Conservation (phyloP, 2,888 invertebrate genomes). For the Drosophila multiciliata region DNA sequence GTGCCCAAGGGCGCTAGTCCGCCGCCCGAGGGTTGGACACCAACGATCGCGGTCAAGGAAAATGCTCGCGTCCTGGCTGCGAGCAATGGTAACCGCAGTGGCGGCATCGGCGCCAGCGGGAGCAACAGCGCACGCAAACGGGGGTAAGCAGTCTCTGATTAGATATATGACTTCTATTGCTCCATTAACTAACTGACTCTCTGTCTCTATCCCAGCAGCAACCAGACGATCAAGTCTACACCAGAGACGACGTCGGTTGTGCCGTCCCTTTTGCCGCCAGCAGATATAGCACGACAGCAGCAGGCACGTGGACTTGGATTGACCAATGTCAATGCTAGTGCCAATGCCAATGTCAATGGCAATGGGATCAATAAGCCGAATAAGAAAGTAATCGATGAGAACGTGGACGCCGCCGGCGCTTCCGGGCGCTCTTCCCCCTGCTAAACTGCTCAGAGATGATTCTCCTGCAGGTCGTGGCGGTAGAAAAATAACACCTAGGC, state of each 20-base stretch:
- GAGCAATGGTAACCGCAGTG: slow-evolving; percentile 41
- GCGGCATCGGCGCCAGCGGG: slow-evolving; percentile 23
- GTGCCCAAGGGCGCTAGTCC: slow-evolving; percentile 87
- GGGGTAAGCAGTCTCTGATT: slow-evolving; percentile 28
- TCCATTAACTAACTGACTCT: neutral
- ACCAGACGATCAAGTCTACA: slow-evolving; percentile 6
- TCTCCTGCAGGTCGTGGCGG: slow-evolving; percentile 11
- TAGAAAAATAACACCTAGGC: slow-evolving; percentile 31
- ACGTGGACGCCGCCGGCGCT: slow-evolving; percentile 7
- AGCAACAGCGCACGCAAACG: slow-evolving; percentile 40
- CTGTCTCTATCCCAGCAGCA: neutral
- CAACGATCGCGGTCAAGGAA: slow-evolving; percentile 82
- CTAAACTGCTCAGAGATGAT: slow-evolving; percentile 39
- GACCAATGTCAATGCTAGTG: neutral
- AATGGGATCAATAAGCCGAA: neutral
- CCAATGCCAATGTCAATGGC: neutral
- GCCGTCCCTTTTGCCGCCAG: neutral
- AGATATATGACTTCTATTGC: neutral
- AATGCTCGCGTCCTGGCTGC: slow-evolving; percentile 73
- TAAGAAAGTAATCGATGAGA: slow-evolving; percentile 10
- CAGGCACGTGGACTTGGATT: neutral
- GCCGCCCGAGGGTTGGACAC: slow-evolving; percentile 83
- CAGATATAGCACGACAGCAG: neutral
- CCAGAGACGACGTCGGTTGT: neutral
- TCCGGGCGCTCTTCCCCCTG: slow-evolving; percentile 49